Evolutionary conservation across 2,888 invertebrate genomes (phyloP).

Genomic region (Pammene fasciana): DNA sequence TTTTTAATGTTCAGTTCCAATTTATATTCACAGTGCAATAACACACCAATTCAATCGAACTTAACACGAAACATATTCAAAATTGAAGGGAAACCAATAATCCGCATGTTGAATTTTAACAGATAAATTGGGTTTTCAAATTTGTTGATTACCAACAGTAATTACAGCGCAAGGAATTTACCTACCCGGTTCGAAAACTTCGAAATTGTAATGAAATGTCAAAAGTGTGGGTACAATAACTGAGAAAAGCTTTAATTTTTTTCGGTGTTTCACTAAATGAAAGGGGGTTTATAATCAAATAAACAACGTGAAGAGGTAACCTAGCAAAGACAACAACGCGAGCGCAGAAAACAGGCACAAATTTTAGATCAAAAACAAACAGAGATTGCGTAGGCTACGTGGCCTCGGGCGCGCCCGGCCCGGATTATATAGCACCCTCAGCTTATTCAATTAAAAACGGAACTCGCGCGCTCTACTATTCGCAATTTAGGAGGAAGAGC

Average conservation of each 20-base stretch:
- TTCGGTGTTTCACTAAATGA: too few species aligned
- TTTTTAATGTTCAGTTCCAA: conserved; percentile 42
- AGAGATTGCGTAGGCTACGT: conserved; percentile 51
- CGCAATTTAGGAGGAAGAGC: conserved; percentile 60
- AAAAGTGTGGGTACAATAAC: too few species aligned
- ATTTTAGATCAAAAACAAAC: conserved; percentile 63
- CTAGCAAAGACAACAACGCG: conserved; percentile 47
- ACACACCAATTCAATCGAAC: neutral
- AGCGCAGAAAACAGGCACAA: conserved; percentile 57
- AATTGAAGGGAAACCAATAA: neutral
- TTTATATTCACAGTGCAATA: conserved; percentile 1
- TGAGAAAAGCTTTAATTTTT: too few species aligned
- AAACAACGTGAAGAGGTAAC: conserved; percentile 13
- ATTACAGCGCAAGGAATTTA: neutral
- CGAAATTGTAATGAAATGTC: too few species aligned
- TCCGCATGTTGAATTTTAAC: neutral
- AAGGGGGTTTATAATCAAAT: neutral
- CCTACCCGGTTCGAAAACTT: too few species aligned
- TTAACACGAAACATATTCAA: neutral
- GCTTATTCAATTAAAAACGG: conserved; percentile 74
- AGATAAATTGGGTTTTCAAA: neutral
- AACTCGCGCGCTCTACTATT: conserved; percentile 61
- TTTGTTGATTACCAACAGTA: neutral
- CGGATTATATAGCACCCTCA: conserved; percentile 70
- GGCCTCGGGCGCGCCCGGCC: conserved; percentile 58